Base-by-base conservation (phyloP, 1,140 invertebrate genomes). In the Listronotus bonariensis region DNA sequence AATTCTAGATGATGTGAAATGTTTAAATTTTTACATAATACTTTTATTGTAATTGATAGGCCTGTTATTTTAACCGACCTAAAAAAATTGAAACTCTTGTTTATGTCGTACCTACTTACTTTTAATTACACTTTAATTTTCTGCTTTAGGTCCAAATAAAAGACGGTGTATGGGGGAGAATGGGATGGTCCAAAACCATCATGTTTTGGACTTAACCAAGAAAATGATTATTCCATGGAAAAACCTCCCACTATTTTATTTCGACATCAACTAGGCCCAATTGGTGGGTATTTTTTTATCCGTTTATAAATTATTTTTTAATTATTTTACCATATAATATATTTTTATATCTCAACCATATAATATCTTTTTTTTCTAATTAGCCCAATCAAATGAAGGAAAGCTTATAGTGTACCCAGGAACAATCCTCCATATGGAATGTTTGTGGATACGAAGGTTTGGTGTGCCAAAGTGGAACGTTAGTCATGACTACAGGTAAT, bases 201-300 rank as follows among this genome's bases (percentile, higher is more conserved):
- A 3, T 94, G 92, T 76, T 87, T 88, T 70, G 91, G 91, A 1
- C 81, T 93, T 0, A 92, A 91, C 74, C 92, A 93, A 78, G 88
- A 91, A 74, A 89, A 92, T 70, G 91, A 93, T 76, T 93, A 92
- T 77, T 90, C 90, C 3, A 85, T 93, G 86, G 91, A 93, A 68
- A 92, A 92, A 76, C 87, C 90, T 0, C 92, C 92, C 0, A 93
- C 92, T 4, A 92, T 94, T 58, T 77, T 93, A 17, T 92, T 93
- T 76, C 81, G 92, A 0, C 88, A 92, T 77, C 85, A 89, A 45
- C 79, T 88, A 31, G 92, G 92, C 0, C 90, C 91, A 0, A 93
- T 93, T 57, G 58, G 58, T 60, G 48, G 8, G 34, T 10, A 36
- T n/a, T n/a, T n/a, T n/a, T n/a, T n/a, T n/a, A n/a, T n/a, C n/a